These are phyloP conservation scores for Chelon labrosus DNA, from an alignment of 2,797 vertebrate genomes.

Conservation along the genomic window DNA sequence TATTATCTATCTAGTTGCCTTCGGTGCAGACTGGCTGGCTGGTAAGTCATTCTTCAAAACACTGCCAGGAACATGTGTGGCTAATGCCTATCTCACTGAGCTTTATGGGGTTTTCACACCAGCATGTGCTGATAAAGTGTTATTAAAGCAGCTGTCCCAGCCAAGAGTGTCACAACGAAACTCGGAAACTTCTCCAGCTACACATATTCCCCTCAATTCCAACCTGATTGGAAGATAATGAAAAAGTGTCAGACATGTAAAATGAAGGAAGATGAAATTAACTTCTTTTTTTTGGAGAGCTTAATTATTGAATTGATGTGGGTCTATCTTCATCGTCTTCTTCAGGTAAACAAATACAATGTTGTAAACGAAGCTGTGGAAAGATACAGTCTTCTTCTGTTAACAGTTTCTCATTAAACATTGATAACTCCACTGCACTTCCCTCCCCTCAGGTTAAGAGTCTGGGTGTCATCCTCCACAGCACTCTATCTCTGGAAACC, in stretches of 20 bases:
- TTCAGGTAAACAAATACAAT: too few relatives aligned
- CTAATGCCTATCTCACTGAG: slow-evolving; percentile 34
- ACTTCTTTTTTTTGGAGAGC: too few relatives aligned
- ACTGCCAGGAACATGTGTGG: slow-evolving; percentile 51
- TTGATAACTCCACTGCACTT: too few relatives aligned
- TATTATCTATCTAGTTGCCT: slow-evolving; percentile 31
- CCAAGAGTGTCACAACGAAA: slow-evolving; percentile 25
- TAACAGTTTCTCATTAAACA: too few relatives aligned
- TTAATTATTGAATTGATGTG: too few relatives aligned
- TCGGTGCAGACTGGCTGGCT: slow-evolving; percentile 12
- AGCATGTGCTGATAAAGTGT: slow-evolving; percentile 67
- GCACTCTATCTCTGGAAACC: too few relatives aligned
- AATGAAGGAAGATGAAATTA: background rate
- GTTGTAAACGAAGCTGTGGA: too few relatives aligned
- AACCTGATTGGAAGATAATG: slow-evolving; percentile 25
- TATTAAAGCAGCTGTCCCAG: slow-evolving; percentile 58
- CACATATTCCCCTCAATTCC: slow-evolving; percentile 2
- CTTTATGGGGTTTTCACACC: slow-evolving; percentile 63
- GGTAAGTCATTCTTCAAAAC: slow-evolving; percentile 46
- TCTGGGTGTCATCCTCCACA: too few relatives aligned
- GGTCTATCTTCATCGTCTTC: too few relatives aligned
- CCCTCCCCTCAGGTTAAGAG: too few relatives aligned
- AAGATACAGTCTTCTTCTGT: too few relatives aligned
- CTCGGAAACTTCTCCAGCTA: slow-evolving; percentile 43
- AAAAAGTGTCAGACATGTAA: slow-evolving; percentile 37